phyloP scores from a whole-genome alignment of 2,797 vertebrate genomes.

The Macropus fuliginosus region DNA sequence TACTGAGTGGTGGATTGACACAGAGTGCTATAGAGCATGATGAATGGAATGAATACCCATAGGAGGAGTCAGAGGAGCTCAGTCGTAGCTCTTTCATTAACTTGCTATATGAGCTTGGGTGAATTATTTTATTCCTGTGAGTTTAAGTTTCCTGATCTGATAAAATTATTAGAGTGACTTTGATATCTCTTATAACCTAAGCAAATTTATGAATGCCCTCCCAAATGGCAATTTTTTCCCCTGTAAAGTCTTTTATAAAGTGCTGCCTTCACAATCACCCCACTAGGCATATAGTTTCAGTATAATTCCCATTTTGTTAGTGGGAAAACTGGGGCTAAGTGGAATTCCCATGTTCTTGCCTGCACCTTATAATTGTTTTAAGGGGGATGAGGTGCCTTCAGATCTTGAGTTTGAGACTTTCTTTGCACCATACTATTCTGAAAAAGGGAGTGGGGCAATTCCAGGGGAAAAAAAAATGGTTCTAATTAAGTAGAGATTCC shows the following conservation, averaged over 20 bases:
- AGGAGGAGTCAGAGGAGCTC: not conserved
- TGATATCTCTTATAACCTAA: not conserved
- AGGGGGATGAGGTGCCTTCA: not conserved
- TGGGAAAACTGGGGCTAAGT: too few species aligned
- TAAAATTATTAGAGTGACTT: not conserved
- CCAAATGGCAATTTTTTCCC: not conserved
- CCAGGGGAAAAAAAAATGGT: not conserved
- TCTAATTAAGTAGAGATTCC: constrained; percentile 7
- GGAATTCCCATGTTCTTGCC: not conserved
- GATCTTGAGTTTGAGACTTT: not conserved
- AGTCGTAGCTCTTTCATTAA: not conserved
- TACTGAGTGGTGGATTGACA: not conserved
- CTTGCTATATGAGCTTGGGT: not conserved
- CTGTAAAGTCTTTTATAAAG: not conserved
- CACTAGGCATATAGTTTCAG: not conserved
- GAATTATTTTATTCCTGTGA: not conserved
- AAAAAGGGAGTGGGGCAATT: not conserved
- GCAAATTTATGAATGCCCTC: not conserved
- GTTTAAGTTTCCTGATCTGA: not conserved
- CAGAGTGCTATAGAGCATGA: not conserved
- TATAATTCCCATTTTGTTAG: not conserved
- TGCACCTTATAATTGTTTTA: not conserved
- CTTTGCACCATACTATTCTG: not conserved
- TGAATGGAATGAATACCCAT: not conserved
- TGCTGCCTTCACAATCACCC: not conserved